Evolutionary conservation across 2,113 vertebrate genomes (phyloP), one percentile per base, ranked within the genome.

Genomic region (Peromyscus polionotus): DNA sequence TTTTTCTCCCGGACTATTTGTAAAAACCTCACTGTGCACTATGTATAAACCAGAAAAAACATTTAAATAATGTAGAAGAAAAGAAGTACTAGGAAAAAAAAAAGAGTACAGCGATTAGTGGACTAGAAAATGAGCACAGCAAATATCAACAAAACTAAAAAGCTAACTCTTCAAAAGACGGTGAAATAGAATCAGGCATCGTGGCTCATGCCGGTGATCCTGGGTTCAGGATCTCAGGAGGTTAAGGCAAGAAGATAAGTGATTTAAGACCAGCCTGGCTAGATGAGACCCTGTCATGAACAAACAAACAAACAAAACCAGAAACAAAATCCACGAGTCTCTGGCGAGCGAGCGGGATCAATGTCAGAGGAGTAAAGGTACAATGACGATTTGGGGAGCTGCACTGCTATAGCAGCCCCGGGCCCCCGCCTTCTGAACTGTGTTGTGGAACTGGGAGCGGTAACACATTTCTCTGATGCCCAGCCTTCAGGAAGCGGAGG

Each of bases 11-110:
- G 42, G 73, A 28, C 42, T 22, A 14, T 48, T 76, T 76, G 24
- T 48, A 76, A 76, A 76, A 76, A 48, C 24, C 6, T 48, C 42
- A 76, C 24, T 76, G 42, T 48, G 75, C 24, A 75, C 39, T 75
- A 45, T 13, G n/a, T 42, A 75, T 24, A 67, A 4, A 36, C 36
- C 67, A 59, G 36, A n/a, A 68, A n/a, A 87, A 67, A 59, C 59
- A 54, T 80, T 91, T 93, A 90, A 88, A 42, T 63, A 57, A 85
- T 77, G 36, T 57, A 70, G 11, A 95, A 83, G 26, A 26, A 94
- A 94, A 96, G 73, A 63, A 79, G 73, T 51, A 17, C 57, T 59
- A 17, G 57, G 68, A 61, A 19, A 93, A 90, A 87, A 22, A 87
- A 22, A 88, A 39, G 28, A 88, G 28, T 19, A 79, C 48, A 83